phyloP scores from a whole-genome alignment of 2,797 vertebrate genomes.

The Acanthurus lineatus region DNA sequence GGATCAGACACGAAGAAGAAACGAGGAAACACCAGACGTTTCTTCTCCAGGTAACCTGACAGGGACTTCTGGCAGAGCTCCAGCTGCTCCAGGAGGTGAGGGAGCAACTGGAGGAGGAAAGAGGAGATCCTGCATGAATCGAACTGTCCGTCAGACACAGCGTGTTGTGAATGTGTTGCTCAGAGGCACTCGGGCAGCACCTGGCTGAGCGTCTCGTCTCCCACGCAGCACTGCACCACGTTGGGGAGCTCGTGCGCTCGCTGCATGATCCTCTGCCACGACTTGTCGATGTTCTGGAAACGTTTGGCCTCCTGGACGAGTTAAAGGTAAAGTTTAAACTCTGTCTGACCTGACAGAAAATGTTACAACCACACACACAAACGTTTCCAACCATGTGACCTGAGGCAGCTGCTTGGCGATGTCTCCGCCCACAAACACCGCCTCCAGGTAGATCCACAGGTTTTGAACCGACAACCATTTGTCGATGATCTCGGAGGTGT shows the following conservation, averaged over 20 bases:
- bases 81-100: slow-evolving; percentile 95
- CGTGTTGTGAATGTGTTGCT: neutral
- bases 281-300: slow-evolving; percentile 98
- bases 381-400: slow-evolving; percentile 75
- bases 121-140: too few species aligned
- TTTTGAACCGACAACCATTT: slow-evolving; percentile 98
- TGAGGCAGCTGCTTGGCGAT: slow-evolving; percentile 98
- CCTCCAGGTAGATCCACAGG: slow-evolving; percentile 98
- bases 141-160: too few species aligned
- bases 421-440: slow-evolving; percentile 96
- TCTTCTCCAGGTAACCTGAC: slow-evolving; percentile 97
- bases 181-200: slow-evolving; percentile 70
- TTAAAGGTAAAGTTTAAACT: neutral
- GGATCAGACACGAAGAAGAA: slow-evolving; percentile 99
- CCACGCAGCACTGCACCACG: slow-evolving; percentile 94
- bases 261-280: slow-evolving; percentile 98
- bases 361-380: neutral
- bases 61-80: slow-evolving; percentile 98
- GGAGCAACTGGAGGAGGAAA: slow-evolving; percentile 84
- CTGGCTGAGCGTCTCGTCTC: slow-evolving; percentile 96
- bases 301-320: slow-evolving; percentile 92
- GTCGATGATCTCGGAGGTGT: slow-evolving; percentile 93
- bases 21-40: slow-evolving; percentile 93
- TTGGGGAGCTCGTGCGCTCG: slow-evolving; percentile 93
- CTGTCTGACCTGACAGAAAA: neutral